A percentile compares a stretch with the other conserved stretches of the same genome.
phyloP scores from a whole-genome alignment of 1,140 invertebrate genomes.

The Anthonomus grandis region DNA sequence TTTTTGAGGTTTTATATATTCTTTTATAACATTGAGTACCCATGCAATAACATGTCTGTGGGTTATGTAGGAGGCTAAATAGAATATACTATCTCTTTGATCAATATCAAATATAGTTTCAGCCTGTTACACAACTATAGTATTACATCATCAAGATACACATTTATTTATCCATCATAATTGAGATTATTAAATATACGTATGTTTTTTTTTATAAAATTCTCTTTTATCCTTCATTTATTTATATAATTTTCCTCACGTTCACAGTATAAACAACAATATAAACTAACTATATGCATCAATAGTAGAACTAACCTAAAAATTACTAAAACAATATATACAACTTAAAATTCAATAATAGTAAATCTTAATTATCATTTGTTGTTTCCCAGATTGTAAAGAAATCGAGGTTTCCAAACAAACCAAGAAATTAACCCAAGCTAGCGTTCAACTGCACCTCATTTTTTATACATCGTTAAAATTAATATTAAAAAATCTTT shows the following conservation, averaged over 20 bases:
- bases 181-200: background rate
- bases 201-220: conserved; percentile 24
- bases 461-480: conserved; percentile 13
- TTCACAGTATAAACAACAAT: conserved; percentile 36
- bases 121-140: conserved; percentile 20
- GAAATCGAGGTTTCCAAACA: conserved; percentile 4
- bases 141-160: conserved; percentile 22
- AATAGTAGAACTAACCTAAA: conserved; percentile 38
- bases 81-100: background rate
- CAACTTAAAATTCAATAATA: conserved; percentile 30
- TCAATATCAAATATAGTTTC: background rate
- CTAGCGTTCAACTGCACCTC: conserved; percentile 38
- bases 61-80: conserved; percentile 14
- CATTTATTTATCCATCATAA: conserved; percentile 9
- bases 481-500: conserved; percentile 16
- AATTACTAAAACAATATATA: conserved; percentile 35
- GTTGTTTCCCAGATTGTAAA: conserved; percentile 4
- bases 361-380: conserved; percentile 20
- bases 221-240: conserved; percentile 20
- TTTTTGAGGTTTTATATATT: conserved; percentile 28
- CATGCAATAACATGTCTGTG: conserved; percentile 22
- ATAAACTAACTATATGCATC: conserved; percentile 24
- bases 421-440: conserved; percentile 10
- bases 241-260: conserved; percentile 15
- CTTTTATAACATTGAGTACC: conserved; percentile 40